These are phyloP conservation scores for Porites rus DNA, from an alignment of 92 coral and sea anemone species.

Conservation along the genomic window DNA sequence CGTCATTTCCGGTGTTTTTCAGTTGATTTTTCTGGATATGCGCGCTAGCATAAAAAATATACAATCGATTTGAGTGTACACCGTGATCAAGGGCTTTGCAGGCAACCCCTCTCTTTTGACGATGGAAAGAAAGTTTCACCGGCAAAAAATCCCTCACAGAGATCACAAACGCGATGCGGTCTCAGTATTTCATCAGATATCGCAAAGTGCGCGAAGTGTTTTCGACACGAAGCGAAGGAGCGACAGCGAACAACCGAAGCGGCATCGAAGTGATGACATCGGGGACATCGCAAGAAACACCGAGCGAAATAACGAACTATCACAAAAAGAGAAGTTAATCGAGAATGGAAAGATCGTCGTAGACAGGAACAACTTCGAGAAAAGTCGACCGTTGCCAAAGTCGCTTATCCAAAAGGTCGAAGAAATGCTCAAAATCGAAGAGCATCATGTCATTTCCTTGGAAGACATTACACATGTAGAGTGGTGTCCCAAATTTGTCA, in stretches of 20 bases:
- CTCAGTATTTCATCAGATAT: background rate
- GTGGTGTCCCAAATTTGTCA: conserved; percentile 65
- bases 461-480: conserved; percentile 37
- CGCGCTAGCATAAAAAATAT: background rate
- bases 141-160: background rate
- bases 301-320: background rate
- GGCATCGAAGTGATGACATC: conserved; percentile 1
- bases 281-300: background rate
- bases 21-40: background rate
- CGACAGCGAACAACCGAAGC: background rate
- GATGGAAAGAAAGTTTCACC: background rate
- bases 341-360: conserved; percentile 5
- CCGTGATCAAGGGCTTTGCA: background rate
- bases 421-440: conserved; percentile 43
- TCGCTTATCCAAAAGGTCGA: conserved; percentile 33
- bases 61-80: background rate
- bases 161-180: background rate
- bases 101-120: conserved; percentile 6
- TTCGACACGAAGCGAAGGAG: conserved; percentile 1
- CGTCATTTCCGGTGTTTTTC: no score
- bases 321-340: background rate
- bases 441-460: conserved; percentile 41
- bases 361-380: conserved; percentile 13
- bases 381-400: conserved; percentile 25
- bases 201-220: background rate